phyloP scores from a whole-genome alignment of 2,888 invertebrate genomes.

The Cephus spinipes region DNA sequence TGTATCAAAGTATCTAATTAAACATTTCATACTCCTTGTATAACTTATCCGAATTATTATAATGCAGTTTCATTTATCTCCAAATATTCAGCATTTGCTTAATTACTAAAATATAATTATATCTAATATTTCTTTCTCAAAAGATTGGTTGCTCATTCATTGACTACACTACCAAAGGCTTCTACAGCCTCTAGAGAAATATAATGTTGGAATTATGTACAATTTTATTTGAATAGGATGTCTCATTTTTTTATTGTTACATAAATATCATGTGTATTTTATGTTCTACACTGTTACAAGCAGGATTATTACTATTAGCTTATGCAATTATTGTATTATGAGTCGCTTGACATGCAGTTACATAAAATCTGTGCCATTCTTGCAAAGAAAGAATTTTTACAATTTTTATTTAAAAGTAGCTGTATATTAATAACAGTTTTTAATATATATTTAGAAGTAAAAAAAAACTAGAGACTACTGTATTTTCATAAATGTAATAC shows the following conservation, averaged over 20 bases:
- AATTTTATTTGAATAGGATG: not conserved
- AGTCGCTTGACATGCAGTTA: not conserved
- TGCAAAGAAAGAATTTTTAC: not conserved
- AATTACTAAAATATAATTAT: not conserved
- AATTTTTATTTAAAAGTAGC: not conserved
- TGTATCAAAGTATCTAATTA: slow-evolving; percentile 36
- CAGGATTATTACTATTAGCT: not conserved
- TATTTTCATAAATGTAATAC: not conserved
- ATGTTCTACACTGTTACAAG: not conserved
- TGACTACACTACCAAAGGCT: not conserved
- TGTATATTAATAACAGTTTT: not conserved
- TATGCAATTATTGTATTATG: not conserved
- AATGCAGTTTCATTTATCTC: not conserved
- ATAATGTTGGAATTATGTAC: not conserved
- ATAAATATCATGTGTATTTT: not conserved
- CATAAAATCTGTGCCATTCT: not conserved
- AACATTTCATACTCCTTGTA: not conserved
- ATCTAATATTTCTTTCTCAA: not conserved
- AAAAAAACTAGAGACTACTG: not conserved
- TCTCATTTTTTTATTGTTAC: not conserved
- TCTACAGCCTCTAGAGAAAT: not conserved
- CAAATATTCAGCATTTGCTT: not conserved
- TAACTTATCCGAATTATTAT: not conserved
- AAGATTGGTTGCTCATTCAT: not conserved
- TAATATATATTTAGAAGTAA: not conserved